Evolutionary conservation across 2,888 invertebrate species (phyloP), one percentile per base, ranked within the genome.

Genomic region (Litoditis marina): DNA sequence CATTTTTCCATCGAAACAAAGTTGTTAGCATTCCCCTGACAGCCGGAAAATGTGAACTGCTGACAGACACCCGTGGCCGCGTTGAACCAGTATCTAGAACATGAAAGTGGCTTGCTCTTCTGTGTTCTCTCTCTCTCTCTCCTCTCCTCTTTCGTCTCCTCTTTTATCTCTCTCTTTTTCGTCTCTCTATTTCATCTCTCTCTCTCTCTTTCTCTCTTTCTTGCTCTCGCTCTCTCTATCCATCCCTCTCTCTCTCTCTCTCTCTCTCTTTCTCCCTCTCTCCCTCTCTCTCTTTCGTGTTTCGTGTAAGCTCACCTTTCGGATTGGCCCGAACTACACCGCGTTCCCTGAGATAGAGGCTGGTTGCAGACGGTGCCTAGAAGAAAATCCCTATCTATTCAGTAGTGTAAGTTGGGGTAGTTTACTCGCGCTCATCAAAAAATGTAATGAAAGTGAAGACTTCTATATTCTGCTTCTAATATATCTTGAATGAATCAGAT

Each of bases 1-100:
- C 79, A 79, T 44, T 69, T 66, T 53, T 69, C 67, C 16, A 72
- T 31, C 0, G 66, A 62, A 19, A 56, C 63, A 34, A 79, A 79
- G 39, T 73, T 71, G 60, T 79, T 79, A 19, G 68, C 69, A 32
- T 79, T 78, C 0, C 67, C 68, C 11, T 70, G 57, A 51, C 77
- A 78, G 11, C 73, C 64, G 30, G 61, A 62, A 36, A 66, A 72
- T 6, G 66, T 46, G 25, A 79, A 74, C 8, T 66, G 65, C 36
- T 76, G 69, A 55, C 79, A 79, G 44, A 67, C 58, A 7, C 63
- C 63, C 19, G 51, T 36, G 6, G 65, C 53, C 0, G 76, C 49
- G 52, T 74, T 71, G 66, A 66, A 76, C 68, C 72, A 69, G 36
- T 62, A 74, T 2, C 73, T 25, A 28, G 25, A 27, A 13, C 25